Conservation (phyloP, 2,797 vertebrate species). For the Lateolabrax maculatus region DNA sequence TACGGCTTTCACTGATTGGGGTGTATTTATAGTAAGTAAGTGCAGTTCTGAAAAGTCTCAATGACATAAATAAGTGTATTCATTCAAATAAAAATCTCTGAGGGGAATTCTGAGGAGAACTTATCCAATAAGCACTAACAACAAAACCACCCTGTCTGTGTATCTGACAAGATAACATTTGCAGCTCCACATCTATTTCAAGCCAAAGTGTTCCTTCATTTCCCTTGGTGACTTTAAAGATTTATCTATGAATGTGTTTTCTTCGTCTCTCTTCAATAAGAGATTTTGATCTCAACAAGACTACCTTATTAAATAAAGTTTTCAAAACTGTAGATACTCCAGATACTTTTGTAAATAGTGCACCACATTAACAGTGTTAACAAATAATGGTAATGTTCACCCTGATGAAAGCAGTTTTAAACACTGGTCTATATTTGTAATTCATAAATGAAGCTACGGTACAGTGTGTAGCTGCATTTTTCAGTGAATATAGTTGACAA, state of each 20-base stretch:
- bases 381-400: not conserved
- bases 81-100: not conserved
- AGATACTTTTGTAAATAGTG: no score
- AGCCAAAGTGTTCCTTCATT: not conserved
- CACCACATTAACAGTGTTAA: not conserved
- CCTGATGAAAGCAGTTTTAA: not conserved
- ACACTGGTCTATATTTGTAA: not conserved
- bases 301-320: not conserved
- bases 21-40: no score
- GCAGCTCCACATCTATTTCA: not conserved
- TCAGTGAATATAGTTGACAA: not conserved
- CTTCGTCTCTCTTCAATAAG: not conserved
- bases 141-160: not conserved
- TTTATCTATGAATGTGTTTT: not conserved
- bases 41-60: not conserved
- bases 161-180: not conserved
- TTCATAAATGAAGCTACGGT: not conserved
- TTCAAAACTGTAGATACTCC: no score
- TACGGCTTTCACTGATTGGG: no score
- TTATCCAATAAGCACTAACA: not conserved
- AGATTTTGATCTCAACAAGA: not conserved
- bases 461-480: not conserved
- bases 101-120: not conserved
- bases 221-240: not conserved
- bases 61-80: not conserved